Percentiles rank a stretch among this genome's conserved stretches.
Evolutionary conservation across 2,888 invertebrate species (phyloP).

Genomic region (Venusia cambrica): DNA sequence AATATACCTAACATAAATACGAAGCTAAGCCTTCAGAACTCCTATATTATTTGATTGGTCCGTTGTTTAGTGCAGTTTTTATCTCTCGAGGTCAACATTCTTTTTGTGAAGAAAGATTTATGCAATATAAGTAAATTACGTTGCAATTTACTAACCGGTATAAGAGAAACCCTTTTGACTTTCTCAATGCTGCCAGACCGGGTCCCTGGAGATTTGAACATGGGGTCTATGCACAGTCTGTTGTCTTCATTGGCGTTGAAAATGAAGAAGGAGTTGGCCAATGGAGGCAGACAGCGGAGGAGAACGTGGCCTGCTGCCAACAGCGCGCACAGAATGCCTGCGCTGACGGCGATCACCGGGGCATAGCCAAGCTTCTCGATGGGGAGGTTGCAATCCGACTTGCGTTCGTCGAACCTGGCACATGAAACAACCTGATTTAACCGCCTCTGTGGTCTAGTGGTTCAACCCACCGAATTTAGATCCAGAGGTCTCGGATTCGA

Average conservation of each 20-base stretch:
- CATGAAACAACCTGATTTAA: background rate
- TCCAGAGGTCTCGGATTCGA: too few relatives aligned
- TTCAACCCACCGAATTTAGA: too few relatives aligned
- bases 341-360: constrained; percentile 44
- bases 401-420: constrained; percentile 53
- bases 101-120: too few relatives aligned
- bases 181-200: constrained; percentile 31
- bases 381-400: constrained; percentile 38
- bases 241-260: constrained; percentile 72
- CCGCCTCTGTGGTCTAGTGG: background rate
- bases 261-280: constrained; percentile 63
- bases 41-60: too few relatives aligned
- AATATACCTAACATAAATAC: too few relatives aligned
- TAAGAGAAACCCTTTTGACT: constrained; percentile 42
- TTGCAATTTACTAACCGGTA: constrained; percentile 54
- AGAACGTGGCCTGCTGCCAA: constrained; percentile 53
- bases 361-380: constrained; percentile 41
- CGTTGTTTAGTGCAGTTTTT: too few relatives aligned
- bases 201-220: constrained; percentile 35
- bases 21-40: too few relatives aligned
- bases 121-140: too few relatives aligned
- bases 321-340: constrained; percentile 38
- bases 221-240: constrained; percentile 52
- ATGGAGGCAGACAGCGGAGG: constrained; percentile 52
- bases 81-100: too few relatives aligned